Evolutionary conservation across 2,113 vertebrate genomes (phyloP).

Genomic region (Irena cyanogastra): DNA sequence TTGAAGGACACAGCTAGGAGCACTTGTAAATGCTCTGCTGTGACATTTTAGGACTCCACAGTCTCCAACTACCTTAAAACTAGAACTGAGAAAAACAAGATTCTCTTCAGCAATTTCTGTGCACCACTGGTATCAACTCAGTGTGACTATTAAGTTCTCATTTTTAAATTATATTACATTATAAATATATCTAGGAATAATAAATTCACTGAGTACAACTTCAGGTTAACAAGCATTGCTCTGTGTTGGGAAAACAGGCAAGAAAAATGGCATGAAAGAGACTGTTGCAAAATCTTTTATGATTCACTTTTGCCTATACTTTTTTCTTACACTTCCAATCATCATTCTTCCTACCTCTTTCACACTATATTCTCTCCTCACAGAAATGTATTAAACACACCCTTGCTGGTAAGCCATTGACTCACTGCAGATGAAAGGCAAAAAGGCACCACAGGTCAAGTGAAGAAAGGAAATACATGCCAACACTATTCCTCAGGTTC

Average conservation of each 20-base stretch:
- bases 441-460: background rate
- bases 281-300: background rate
- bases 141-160: background rate
- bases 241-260: background rate
- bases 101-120: background rate
- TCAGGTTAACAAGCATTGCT: background rate
- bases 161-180: background rate
- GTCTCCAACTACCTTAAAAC: background rate
- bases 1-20: background rate
- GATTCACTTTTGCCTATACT: background rate
- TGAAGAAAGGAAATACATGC: background rate
- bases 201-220: background rate
- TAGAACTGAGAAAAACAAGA: background rate
- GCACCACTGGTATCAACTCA: background rate
- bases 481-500: background rate
- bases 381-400: background rate
- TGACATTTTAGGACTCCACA: fast-evolving
- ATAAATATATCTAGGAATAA: background rate
- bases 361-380: background rate
- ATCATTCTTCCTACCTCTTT: background rate
- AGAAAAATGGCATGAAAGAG: background rate
- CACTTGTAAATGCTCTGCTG: background rate
- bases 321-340: background rate
- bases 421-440: background rate
- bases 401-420: background rate